Evolutionary conservation across 1,140 invertebrate species (phyloP).

Genomic region (Lineus longissimus): DNA sequence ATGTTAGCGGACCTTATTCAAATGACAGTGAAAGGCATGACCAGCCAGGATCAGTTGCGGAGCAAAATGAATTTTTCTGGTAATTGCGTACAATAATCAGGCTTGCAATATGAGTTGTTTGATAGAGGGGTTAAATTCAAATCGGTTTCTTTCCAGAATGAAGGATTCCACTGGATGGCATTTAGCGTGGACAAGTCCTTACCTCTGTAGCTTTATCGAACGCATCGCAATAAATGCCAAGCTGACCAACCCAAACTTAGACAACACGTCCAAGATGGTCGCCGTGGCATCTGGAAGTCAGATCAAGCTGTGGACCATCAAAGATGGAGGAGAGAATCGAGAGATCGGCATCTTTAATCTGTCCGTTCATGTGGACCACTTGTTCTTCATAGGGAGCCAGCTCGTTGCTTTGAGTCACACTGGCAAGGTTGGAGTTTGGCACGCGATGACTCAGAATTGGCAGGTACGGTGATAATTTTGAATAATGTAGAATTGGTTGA

Average conservation of each 20-base stretch:
- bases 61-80: too few species aligned
- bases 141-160: slow-evolving; percentile 60
- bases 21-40: too few species aligned
- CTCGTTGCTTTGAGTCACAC: slow-evolving; percentile 87
- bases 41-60: too few species aligned
- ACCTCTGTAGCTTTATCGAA: slow-evolving; percentile 85
- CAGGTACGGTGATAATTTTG: slow-evolving; percentile 48
- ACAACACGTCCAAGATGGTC: slow-evolving; percentile 73
- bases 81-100: too few species aligned
- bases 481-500: background rate
- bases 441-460: slow-evolving; percentile 97
- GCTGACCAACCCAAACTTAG: slow-evolving; percentile 55
- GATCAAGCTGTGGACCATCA: slow-evolving; percentile 85
- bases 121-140: too few species aligned
- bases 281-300: slow-evolving; percentile 80
- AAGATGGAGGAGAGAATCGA: slow-evolving; percentile 70
- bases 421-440: slow-evolving; percentile 98
- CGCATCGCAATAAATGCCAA: slow-evolving; percentile 93
- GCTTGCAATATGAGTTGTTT: too few species aligned
- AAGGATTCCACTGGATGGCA: slow-evolving; percentile 97
- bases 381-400: slow-evolving; percentile 97
- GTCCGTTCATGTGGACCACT: slow-evolving; percentile 85
- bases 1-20: too few species aligned
- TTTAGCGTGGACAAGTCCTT: slow-evolving; percentile 86
- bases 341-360: slow-evolving; percentile 87